These are phyloP conservation scores for Neosalanx taihuensis DNA, from an alignment of 2,797 vertebrate genomes.

Conservation along the genomic window DNA sequence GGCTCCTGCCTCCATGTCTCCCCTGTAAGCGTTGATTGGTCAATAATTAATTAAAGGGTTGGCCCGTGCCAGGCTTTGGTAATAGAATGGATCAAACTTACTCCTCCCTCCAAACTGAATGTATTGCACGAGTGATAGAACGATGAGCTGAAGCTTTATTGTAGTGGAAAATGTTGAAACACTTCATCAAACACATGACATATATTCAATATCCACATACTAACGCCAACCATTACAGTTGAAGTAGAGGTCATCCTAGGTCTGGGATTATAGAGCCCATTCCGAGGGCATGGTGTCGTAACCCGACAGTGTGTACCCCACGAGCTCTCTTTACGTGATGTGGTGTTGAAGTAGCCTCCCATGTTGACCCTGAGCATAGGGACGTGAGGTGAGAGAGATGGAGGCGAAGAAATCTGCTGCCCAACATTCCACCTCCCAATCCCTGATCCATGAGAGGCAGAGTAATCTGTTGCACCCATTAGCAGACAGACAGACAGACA, in stretches of 20 bases:
- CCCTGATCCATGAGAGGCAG: conserved; percentile 3
- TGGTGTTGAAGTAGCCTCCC: not conserved
- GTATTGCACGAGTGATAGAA: conserved; percentile 32
- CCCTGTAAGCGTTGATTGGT: conserved; percentile 43
- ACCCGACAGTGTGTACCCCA: not conserved
- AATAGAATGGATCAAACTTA: conserved; percentile 44
- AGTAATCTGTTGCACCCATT: conserved; percentile 13
- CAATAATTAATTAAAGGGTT: conserved; percentile 54
- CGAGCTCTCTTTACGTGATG: not conserved
- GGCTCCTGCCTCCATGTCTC: conserved; percentile 23
- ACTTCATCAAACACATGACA: not conserved
- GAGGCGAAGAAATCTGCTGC: conserved; percentile 7
- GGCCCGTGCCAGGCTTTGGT: conserved; percentile 37
- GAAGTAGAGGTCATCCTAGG: not conserved
- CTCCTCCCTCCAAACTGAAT: conserved; percentile 3
- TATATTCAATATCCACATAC: not conserved
- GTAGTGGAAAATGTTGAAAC: not conserved
- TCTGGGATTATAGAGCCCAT: not conserved
- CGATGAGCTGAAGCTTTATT: conserved; percentile 20
- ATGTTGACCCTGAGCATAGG: not conserved
- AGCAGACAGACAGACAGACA: conserved; percentile 1
- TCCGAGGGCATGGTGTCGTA: not conserved
- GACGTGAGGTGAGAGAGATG: not conserved
- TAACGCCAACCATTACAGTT: not conserved
- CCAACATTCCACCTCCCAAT: not conserved